A percentile compares a stretch with the other conserved stretches of the same genome.
These are phyloP conservation scores for Theretra japonica DNA, from an alignment of 2,888 invertebrate genomes.

Conservation along the genomic window DNA sequence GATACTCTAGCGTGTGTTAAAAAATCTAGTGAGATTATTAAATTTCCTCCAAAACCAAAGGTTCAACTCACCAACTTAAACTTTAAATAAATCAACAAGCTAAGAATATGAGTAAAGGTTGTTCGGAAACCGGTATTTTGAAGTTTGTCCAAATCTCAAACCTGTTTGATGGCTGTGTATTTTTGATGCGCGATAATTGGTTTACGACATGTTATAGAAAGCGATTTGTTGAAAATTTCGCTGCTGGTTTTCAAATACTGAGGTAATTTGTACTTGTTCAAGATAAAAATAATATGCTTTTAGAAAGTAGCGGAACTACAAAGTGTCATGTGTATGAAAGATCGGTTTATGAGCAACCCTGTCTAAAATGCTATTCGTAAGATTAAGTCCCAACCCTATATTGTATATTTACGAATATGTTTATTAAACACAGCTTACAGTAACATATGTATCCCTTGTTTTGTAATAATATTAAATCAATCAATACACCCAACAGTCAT, in stretches of 20 bases:
- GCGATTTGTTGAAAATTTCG: slow-evolving; percentile 22
- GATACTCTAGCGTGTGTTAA: no score
- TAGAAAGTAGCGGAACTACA: not conserved
- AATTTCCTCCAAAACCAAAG: no score
- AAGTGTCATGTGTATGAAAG: not conserved
- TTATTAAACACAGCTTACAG: no score
- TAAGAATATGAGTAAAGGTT: not conserved
- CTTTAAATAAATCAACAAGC: slow-evolving; percentile 14
- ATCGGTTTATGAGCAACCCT: no score
- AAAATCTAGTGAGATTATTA: no score
- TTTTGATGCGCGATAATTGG: slow-evolving; percentile 22
- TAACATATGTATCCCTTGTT: no score
- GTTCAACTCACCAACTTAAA: not conserved
- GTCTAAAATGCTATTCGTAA: no score
- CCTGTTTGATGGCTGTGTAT: slow-evolving; percentile 10
- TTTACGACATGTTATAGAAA: slow-evolving; percentile 18
- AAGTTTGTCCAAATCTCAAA: not conserved
- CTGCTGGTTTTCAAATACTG: slow-evolving; percentile 17
- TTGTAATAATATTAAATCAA: no score
- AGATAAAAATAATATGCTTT: not conserved
- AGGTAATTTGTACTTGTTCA: not conserved
- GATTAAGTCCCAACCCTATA: no score
- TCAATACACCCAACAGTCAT: no score
- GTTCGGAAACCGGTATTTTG: not conserved
- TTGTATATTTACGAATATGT: no score